A percentile compares a stretch with the other conserved stretches of the same genome.
Evolutionary conservation across 2,113 vertebrate genomes (phyloP).

Genomic region (Eptesicus fuscus): DNA sequence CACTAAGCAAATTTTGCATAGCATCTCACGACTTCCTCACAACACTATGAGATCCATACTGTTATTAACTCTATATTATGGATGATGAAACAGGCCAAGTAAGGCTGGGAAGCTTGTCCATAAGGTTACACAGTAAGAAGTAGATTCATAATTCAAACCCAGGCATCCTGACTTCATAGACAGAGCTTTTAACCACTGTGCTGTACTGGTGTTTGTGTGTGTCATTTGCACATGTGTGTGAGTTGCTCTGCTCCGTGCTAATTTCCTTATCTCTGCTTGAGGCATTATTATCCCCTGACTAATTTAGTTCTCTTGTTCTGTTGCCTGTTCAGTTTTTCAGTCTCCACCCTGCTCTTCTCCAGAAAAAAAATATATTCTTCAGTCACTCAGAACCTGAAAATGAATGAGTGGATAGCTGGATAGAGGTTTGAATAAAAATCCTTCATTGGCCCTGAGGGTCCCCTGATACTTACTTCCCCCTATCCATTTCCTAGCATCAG

Average conservation of each 20-base stretch:
- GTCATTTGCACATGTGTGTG: fast-evolving
- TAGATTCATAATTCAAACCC: background rate
- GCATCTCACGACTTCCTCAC: background rate
- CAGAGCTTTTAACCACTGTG: background rate
- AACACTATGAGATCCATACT: background rate
- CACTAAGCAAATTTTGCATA: background rate
- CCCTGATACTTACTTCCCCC: background rate
- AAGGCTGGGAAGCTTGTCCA: background rate
- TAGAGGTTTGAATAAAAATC: background rate
- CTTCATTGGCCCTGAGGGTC: background rate
- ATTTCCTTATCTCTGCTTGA: background rate
- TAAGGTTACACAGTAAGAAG: background rate
- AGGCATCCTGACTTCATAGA: background rate
- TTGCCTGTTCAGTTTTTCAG: background rate
- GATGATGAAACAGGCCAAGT: background rate
- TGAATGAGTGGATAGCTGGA: background rate
- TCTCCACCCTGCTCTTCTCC: background rate
- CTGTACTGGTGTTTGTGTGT: background rate
- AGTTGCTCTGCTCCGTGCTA: background rate
- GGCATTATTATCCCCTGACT: background rate
- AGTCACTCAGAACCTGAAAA: background rate
- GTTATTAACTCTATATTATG: background rate
- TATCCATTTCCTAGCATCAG: background rate
- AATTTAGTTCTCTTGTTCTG: background rate
- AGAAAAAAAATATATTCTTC: background rate